A percentile compares a stretch with the other conserved stretches of the same genome.
Conservation (phyloP, 2,113 vertebrate species). For the Ibidorhyncha struthersii region DNA sequence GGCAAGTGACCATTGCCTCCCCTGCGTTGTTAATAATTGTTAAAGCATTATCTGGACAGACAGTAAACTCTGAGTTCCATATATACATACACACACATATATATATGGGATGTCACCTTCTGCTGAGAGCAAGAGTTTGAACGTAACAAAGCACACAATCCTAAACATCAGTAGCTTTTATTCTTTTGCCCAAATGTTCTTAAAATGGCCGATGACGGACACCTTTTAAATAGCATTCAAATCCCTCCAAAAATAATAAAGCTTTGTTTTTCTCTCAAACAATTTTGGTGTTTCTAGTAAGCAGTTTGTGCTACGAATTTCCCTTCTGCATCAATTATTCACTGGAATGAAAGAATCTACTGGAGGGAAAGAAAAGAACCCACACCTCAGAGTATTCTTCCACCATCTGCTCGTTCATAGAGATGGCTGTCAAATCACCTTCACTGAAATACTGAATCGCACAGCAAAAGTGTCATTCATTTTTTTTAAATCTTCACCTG, state of each 20-base stretch:
- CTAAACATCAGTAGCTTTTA: background rate
- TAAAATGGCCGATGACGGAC: background rate
- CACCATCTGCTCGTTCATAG: constrained; percentile 30
- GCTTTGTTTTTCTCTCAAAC: background rate
- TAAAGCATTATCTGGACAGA: background rate
- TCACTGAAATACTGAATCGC: background rate
- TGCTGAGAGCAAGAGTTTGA: background rate
- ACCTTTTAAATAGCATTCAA: background rate
- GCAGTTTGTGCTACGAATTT: background rate
- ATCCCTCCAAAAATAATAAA: background rate
- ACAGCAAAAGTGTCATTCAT: background rate
- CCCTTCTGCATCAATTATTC: constrained; percentile 8
- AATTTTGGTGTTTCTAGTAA: background rate
- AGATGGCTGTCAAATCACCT: constrained; percentile 24
- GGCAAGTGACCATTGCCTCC: background rate
- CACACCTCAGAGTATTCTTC: constrained; percentile 30
- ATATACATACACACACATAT: background rate
- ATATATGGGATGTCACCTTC: background rate
- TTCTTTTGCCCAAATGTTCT: background rate
- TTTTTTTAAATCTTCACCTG: background rate
- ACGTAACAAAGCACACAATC: background rate
- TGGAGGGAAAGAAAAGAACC: constrained; percentile 6
- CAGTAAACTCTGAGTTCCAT: background rate
- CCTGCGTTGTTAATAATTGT: background rate
- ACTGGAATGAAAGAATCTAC: constrained; percentile 17